Evolutionary conservation across 2,113 vertebrate species (phyloP).

Genomic region (Psephotus haematonotus): DNA sequence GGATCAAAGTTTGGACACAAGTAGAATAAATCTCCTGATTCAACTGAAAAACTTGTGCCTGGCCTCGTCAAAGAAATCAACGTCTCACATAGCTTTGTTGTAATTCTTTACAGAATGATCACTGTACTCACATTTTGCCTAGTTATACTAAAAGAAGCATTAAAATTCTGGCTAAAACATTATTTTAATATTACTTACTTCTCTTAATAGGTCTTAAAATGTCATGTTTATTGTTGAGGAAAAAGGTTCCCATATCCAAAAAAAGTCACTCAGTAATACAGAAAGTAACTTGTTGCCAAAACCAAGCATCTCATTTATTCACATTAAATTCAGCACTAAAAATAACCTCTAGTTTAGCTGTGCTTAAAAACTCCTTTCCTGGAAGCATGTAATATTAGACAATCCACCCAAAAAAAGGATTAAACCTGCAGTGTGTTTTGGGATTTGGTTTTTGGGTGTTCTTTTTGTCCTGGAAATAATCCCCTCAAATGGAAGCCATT

Average conservation of each 20-base stretch:
- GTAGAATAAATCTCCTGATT: conserved; percentile 76
- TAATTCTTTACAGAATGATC: neutral
- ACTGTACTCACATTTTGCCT: neutral
- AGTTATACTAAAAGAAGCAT: neutral
- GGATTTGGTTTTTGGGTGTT: neutral
- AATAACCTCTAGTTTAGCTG: neutral
- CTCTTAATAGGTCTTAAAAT: neutral
- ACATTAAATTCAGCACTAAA: neutral
- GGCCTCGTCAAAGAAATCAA: conserved; percentile 52
- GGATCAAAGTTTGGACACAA: conserved; percentile 83
- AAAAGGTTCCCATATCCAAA: neutral
- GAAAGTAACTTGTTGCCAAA: neutral
- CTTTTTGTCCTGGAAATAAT: neutral
- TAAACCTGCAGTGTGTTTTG: neutral
- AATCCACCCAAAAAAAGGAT: neutral
- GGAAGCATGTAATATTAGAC: neutral
- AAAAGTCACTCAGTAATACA: neutral
- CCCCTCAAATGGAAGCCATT: neutral
- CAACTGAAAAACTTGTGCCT: conserved; percentile 77
- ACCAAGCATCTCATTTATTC: neutral
- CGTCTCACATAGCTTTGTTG: neutral
- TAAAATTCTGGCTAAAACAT: neutral
- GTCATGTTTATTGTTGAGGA: neutral
- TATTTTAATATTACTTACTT: neutral
- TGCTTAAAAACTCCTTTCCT: neutral